Base-by-base conservation (phyloP, 2,888 invertebrate genomes). In the Agrypnus murinus region DNA sequence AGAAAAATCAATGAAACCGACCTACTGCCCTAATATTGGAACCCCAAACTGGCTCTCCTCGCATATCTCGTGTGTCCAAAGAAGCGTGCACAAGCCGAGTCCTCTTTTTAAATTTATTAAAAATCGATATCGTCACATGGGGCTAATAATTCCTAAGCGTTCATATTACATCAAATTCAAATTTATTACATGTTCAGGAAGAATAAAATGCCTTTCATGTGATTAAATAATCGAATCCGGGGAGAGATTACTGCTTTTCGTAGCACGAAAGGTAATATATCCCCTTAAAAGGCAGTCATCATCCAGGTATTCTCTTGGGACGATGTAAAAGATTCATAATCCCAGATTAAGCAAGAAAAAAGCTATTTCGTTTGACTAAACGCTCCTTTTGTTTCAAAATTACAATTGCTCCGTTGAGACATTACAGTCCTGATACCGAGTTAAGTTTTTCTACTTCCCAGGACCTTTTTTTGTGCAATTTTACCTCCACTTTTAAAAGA, bases 291-390 rank as follows among this genome's bases (percentile, higher is more conserved):
- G 64, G 73, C 75, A 77, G 78, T 78, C 78, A 77, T 82, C 82
- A 81, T 81, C 81, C 81, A 82, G 83, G 82, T 83, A 83, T 83
- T 79, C 83, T 81, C 79, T 60, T 59, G 79, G 81, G 83, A 81
- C 76, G 75, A 79, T 74, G 80, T 83, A 82, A 83, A 84, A 84
- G 83, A 84, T 83, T 84, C 84, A 84, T 84, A 84, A 84, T 84
- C 83, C 79, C 78, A 81, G 83, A 84, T 84, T 84, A 84, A 81
- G 81, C 73, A 79, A 82, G 81, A 83, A 84, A 83, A 83, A 84
- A 82, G 82, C 81, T 72, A 81, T 83, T 83, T 83, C 82, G 80
- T 83, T 82, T 82, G 82, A 82, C 82, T 81, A 82, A 83, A 83
- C 82, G 82, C 80, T 82, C 77, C 83, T 83, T 84, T 83, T 83